Conservation (phyloP, 2,888 invertebrate species). For the Graphium colonna region DNA sequence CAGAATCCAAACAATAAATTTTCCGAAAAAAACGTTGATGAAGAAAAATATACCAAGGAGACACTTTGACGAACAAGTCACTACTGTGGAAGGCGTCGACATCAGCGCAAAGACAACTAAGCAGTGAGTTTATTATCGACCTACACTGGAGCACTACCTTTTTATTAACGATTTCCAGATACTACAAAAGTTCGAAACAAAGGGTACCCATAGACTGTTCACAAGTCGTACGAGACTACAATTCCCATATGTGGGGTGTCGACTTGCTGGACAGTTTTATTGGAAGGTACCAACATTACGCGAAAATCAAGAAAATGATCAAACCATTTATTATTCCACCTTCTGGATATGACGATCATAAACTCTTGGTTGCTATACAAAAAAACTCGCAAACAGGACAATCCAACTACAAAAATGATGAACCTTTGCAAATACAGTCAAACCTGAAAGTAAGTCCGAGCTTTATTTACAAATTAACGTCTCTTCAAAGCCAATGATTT, state of each 20-base stretch:
- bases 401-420: too few species aligned
- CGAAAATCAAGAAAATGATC: conserved; percentile 19
- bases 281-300: conserved; percentile 16
- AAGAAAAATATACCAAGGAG: conserved; percentile 22
- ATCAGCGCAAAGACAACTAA: neutral
- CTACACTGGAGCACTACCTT: neutral
- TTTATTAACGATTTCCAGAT: neutral
- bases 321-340: conserved; percentile 12
- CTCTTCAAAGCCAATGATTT: too few species aligned
- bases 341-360: conserved; percentile 12
- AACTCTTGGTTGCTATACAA: too few species aligned
- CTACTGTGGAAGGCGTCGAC: neutral
- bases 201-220: conserved; percentile 7
- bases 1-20: conserved; percentile 29
- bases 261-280: conserved; percentile 21
- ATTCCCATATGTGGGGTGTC: conserved; percentile 14
- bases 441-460: too few species aligned
- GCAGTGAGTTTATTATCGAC: neutral
- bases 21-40: conserved; percentile 32
- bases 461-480: too few species aligned
- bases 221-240: neutral
- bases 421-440: too few species aligned
- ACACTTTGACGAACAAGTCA: neutral
- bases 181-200: neutral
- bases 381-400: too few species aligned